Evolutionary conservation across 53 echinoderm and acorn worm species (phyloP).

Genomic region (Luidia sarsii): DNA sequence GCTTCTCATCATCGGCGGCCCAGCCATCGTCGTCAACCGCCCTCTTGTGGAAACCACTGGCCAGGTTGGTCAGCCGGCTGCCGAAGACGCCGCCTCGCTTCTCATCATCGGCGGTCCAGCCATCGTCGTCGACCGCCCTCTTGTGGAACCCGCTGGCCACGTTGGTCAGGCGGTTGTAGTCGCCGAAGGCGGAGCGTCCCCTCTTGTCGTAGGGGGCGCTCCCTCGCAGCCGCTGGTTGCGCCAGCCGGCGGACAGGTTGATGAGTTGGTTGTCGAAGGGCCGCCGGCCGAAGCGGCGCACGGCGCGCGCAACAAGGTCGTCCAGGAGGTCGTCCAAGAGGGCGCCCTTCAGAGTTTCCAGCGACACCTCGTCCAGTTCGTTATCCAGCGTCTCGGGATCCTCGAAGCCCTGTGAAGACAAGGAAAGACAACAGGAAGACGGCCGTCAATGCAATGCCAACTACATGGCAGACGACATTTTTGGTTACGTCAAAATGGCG

Average conservation of each 20-base stretch:
- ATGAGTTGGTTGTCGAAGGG: not conserved
- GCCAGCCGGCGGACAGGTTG: not conserved
- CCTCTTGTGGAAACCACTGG: conserved; percentile 13
- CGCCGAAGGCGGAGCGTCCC: not conserved
- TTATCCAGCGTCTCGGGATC: not conserved
- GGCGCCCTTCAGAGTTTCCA: not conserved
- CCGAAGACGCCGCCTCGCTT: not conserved
- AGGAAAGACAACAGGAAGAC: too few relatives aligned
- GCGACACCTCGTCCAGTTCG: not conserved
- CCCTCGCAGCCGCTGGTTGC: not conserved
- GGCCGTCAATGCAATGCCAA: too few relatives aligned
- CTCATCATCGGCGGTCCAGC: not conserved
- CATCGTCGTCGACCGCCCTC: not conserved
- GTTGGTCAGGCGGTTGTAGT: not conserved
- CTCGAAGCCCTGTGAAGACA: too few relatives aligned
- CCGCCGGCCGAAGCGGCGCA: not conserved
- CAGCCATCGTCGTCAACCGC: not conserved
- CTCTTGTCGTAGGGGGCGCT: not conserved
- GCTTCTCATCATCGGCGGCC: not conserved
- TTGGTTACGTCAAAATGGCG: too few relatives aligned
- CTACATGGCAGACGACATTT: too few relatives aligned
- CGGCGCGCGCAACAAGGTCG: not conserved
- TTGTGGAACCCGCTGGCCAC: conserved; percentile 7
- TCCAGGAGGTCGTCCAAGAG: not conserved
- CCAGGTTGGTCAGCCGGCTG: conserved; percentile 9